Conservation (phyloP, 1,140 invertebrate genomes). For the Diorhabda sublineata region DNA sequence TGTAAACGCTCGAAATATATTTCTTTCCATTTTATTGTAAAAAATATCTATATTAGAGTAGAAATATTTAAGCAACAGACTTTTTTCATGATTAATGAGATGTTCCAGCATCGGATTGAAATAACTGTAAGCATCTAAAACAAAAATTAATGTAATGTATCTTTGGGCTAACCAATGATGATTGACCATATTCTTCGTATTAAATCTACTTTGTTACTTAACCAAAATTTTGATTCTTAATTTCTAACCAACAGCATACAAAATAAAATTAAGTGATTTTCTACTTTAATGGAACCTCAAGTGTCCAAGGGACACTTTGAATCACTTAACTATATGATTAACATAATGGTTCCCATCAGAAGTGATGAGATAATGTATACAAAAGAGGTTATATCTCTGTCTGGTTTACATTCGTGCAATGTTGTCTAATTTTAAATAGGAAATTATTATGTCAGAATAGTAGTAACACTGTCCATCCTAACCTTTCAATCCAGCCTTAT, state of each 20-base stretch:
- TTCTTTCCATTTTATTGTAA: neutral
- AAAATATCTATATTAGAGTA: neutral
- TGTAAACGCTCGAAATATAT: neutral
- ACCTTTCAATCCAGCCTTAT: too few relatives aligned
- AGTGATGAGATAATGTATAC: neutral
- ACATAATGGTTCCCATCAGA: too few relatives aligned
- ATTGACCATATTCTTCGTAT: too few relatives aligned
- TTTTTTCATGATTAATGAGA: neutral
- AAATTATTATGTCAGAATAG: too few relatives aligned
- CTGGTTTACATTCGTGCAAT: neutral
- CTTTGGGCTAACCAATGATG: too few relatives aligned
- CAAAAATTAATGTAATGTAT: neutral
- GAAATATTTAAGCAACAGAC: neutral
- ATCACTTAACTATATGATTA: too few relatives aligned
- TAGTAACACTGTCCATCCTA: too few relatives aligned
- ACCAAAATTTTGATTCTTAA: too few relatives aligned
- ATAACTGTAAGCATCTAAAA: neutral
- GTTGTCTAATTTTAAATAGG: too few relatives aligned
- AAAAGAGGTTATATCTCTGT: neutral
- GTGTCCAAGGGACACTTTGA: neutral
- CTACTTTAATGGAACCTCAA: neutral
- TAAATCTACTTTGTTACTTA: too few relatives aligned
- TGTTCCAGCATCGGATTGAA: neutral
- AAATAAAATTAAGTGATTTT: neutral
- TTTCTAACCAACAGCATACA: neutral